phyloP scores from a whole-genome alignment of 1,140 invertebrate species.

The Lepeophtheirus salmonis region DNA sequence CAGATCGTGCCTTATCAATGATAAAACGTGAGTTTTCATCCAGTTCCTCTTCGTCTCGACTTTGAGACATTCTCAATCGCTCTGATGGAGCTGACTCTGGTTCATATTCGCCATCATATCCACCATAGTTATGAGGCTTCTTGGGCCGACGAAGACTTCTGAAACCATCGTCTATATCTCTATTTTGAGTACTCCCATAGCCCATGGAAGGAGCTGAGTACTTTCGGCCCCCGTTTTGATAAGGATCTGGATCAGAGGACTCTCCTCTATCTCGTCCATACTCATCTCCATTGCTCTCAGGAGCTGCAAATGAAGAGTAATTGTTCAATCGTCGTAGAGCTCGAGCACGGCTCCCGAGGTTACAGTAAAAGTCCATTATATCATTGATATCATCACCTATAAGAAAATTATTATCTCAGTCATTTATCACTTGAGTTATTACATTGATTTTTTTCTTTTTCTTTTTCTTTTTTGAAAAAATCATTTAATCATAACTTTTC shows the following conservation, averaged over 20 bases:
- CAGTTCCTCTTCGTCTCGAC: neutral
- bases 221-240: neutral
- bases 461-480: too few species aligned
- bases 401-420: too few species aligned
- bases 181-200: constrained; percentile 2
- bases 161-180: neutral
- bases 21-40: neutral
- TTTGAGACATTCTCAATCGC: too few species aligned
- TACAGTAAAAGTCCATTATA: constrained; percentile 3
- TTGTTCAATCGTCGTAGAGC: neutral
- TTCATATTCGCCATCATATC: neutral
- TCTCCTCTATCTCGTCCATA: neutral
- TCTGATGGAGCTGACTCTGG: neutral
- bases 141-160: neutral
- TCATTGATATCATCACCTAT: constrained; percentile 9
- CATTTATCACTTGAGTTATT: too few species aligned
- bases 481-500: too few species aligned
- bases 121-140: neutral
- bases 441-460: too few species aligned
- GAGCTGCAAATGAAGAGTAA: neutral
- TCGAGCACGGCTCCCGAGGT: neutral
- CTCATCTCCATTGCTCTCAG: constrained; percentile 2
- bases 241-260: neutral
- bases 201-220: neutral
- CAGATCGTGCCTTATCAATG: neutral